These are phyloP conservation scores for Danio albolineatus DNA, from an alignment of 2,797 vertebrate species.

Conservation along the genomic window DNA sequence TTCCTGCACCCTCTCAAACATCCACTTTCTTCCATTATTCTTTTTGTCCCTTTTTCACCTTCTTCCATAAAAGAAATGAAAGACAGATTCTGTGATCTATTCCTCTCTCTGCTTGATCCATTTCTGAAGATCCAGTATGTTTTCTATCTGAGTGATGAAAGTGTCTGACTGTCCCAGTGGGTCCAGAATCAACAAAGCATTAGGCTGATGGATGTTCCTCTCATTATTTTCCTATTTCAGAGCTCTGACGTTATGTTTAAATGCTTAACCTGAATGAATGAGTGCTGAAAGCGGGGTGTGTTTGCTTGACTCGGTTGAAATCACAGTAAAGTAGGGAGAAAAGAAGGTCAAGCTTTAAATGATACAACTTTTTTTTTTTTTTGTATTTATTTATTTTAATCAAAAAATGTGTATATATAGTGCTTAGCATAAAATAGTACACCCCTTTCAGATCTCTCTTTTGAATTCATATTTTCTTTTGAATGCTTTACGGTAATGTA, in stretches of 20 bases:
- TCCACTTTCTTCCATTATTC: conserved; percentile 13
- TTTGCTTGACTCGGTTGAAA: conserved; percentile 24
- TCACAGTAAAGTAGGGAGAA: conserved; percentile 33
- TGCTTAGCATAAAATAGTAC: no score
- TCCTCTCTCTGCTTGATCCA: conserved; percentile 29
- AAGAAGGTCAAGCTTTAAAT: not conserved
- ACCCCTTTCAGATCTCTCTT: no score
- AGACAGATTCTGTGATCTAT: conserved; percentile 25
- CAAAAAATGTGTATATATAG: no score
- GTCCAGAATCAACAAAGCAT: conserved; percentile 41
- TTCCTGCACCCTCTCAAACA: conserved; percentile 12
- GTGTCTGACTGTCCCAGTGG: conserved; percentile 2
- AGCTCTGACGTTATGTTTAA: conserved; percentile 34
- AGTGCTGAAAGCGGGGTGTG: conserved; percentile 37
- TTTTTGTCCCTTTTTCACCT: not conserved
- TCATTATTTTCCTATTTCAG: conserved; percentile 34
- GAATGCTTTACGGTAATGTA: no score
- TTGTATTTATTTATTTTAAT: no score
- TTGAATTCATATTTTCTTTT: no score
- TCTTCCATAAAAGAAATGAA: conserved; percentile 19
- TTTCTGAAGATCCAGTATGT: conserved; percentile 9
- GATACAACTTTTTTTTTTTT: no score
- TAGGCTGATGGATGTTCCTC: conserved; percentile 31
- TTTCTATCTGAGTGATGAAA: conserved; percentile 38
- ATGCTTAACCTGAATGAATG: conserved; percentile 32